Conservation (phyloP, 2,888 invertebrate genomes). For the Cheilosia vernalis region DNA sequence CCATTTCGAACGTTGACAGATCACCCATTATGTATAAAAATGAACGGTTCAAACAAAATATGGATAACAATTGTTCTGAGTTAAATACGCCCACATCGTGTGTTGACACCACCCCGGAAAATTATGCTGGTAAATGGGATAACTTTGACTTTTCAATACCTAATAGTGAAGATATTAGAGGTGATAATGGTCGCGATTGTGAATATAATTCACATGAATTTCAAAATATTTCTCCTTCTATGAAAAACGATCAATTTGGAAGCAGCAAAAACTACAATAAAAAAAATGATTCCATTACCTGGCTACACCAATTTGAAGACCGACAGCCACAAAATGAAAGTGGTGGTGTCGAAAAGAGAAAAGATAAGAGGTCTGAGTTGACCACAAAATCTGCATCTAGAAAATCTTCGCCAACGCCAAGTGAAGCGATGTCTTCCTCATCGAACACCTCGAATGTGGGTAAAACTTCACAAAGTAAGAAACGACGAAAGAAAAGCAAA, state of each 20-base stretch:
- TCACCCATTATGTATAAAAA: conserved; percentile 77
- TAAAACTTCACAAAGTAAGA: conserved; percentile 84
- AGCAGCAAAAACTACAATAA: conserved; percentile 29
- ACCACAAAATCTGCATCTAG: conserved; percentile 86
- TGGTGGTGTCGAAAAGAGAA: conserved; percentile 28
- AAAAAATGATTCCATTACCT: conserved; percentile 42
- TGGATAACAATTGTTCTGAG: conserved; percentile 78
- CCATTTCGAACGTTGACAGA: conserved; percentile 25
- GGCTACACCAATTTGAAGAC: conserved; percentile 37
- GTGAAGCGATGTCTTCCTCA: conserved; percentile 55
- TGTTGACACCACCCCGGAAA: conserved; percentile 85
- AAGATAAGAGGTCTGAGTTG: conserved; percentile 77
- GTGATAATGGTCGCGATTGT: conserved; percentile 50
- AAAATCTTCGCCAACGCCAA: conserved; percentile 79
- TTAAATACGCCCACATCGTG: conserved; percentile 73
- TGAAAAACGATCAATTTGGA: conserved; percentile 45
- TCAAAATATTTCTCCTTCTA: conserved; percentile 30
- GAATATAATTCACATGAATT: conserved; percentile 50
- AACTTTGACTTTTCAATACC: conserved; percentile 70
- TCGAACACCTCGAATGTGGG: conserved; percentile 62
- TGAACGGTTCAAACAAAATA: conserved; percentile 83
- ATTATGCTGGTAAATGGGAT: conserved; percentile 87
- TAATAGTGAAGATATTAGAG: conserved; percentile 60
- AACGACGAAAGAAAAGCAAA: conserved; percentile 86
- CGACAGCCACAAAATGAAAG: conserved; percentile 42